phyloP scores from a whole-genome alignment of 2,113 vertebrate species.

The Pyrgilauda ruficollis region DNA sequence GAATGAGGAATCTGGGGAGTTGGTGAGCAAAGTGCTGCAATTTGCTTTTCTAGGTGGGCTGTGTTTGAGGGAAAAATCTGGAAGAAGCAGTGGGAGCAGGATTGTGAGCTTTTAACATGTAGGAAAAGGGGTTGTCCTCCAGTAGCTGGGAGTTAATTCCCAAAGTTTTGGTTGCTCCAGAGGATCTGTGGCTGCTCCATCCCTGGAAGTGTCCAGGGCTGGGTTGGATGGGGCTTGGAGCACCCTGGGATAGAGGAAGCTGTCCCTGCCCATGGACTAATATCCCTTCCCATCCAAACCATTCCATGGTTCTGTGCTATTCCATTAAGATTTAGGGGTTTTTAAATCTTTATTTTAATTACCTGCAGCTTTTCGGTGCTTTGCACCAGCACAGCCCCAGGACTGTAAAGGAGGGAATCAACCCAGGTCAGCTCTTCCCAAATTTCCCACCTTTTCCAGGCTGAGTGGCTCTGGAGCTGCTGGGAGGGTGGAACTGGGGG shows the following conservation, averaged over 20 bases:
- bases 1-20: fast-evolving
- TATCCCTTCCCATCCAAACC: neutral
- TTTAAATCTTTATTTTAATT: neutral
- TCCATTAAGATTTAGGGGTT: fast-evolving
- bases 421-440: neutral
- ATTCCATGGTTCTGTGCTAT: fast-evolving
- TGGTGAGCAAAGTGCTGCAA: fast-evolving
- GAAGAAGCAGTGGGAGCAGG: neutral
- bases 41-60: neutral
- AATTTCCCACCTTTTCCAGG: neutral
- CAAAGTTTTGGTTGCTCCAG: too few species aligned
- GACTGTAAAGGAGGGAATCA: neutral
- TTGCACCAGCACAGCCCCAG: neutral
- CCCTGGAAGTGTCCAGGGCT: neutral
- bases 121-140: neutral
- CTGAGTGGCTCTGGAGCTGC: neutral
- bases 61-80: fast-evolving
- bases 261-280: neutral
- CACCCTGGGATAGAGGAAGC: fast-evolving
- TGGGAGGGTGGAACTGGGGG: fast-evolving
- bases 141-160: fast-evolving
- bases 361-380: neutral
- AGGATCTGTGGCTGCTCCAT: neutral
- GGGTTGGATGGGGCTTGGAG: neutral
- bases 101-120: fast-evolving